Conservation (phyloP, 2,888 invertebrate species). For the Vanessa cardui region DNA sequence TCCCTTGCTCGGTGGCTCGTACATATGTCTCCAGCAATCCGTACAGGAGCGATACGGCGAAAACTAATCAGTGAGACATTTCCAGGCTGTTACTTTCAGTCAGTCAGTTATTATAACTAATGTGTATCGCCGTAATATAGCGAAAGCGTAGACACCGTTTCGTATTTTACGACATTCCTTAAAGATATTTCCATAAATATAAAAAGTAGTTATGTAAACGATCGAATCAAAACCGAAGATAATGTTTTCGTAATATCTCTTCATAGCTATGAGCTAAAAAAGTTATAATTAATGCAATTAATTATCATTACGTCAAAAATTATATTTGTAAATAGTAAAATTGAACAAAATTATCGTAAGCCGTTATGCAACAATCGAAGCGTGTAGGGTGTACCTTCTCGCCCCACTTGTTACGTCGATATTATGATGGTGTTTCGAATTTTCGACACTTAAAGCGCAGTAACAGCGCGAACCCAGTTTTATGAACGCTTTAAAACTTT, state of each 20-base stretch:
- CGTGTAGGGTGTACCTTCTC: slow-evolving; percentile 30
- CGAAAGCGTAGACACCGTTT: background rate
- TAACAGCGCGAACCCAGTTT: slow-evolving; percentile 13
- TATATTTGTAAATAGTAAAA: background rate
- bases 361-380: slow-evolving; percentile 28
- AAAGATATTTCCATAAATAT: slow-evolving; percentile 5
- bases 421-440: slow-evolving; percentile 30
- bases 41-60: too few relatives aligned
- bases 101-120: too few relatives aligned
- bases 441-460: slow-evolving; percentile 28
- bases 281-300: background rate
- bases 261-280: background rate
- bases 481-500: slow-evolving; percentile 27
- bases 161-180: background rate
- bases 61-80: too few relatives aligned
- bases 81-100: too few relatives aligned
- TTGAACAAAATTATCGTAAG: slow-evolving; percentile 12
- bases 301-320: background rate
- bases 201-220: background rate
- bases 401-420: slow-evolving; percentile 38
- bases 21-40: too few relatives aligned
- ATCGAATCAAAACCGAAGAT: background rate
- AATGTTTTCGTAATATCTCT: background rate
- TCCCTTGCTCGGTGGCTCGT: too few relatives aligned
- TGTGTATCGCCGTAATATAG: too few relatives aligned